phyloP scores from a whole-genome alignment of 2,797 vertebrate species.

The Varecia variegata region DNA sequence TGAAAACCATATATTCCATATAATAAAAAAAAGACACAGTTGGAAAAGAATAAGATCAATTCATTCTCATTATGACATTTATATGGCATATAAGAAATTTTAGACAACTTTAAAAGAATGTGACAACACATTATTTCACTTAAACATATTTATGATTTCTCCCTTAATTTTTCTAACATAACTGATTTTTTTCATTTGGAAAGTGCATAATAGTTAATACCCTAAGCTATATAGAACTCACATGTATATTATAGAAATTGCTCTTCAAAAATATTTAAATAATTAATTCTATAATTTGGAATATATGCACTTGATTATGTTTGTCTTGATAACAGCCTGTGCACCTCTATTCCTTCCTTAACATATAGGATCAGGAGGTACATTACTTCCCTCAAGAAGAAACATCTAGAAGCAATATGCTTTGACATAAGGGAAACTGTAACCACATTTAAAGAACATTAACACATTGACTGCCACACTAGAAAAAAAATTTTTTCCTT shows the following conservation, averaged over 20 bases:
- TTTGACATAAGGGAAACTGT: not conserved
- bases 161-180: constrained; percentile 10
- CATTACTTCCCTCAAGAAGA: not conserved
- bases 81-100: not conserved
- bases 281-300: not conserved
- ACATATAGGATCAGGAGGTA: not conserved
- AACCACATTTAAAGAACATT: not conserved
- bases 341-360: not conserved
- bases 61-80: not conserved
- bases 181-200: not conserved
- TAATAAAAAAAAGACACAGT: not conserved
- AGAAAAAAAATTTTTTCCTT: no score
- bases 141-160: constrained; percentile 4
- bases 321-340: not conserved
- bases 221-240: not conserved
- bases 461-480: not conserved
- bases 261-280: not conserved
- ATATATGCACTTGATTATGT: not conserved
- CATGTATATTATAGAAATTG: not conserved
- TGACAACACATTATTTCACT: constrained; percentile 19
- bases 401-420: not conserved
- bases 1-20: not conserved
- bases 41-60: constrained; percentile 23
- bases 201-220: not conserved
- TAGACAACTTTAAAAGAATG: constrained; percentile 2